Conservation (phyloP, 2,113 vertebrate genomes). For the Telmatochromis bifrenatus region DNA sequence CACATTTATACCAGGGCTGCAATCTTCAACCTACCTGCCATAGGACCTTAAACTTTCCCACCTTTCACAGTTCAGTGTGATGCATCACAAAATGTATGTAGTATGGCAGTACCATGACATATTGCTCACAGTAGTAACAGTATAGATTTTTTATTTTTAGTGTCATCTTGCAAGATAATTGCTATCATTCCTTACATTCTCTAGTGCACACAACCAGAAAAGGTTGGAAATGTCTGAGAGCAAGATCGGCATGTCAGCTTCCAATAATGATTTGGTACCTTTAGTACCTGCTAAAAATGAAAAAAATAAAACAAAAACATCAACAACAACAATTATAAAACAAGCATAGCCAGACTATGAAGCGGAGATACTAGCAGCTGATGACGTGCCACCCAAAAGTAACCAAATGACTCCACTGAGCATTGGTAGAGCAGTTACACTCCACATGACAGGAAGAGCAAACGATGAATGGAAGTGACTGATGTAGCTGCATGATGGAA, state of each 20-base stretch:
- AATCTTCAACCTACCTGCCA: not conserved
- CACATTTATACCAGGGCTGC: not conserved
- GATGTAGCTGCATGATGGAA: not conserved
- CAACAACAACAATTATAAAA: not conserved
- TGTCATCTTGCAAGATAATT: not conserved
- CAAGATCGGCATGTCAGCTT: not conserved
- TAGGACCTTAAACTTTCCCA: not conserved
- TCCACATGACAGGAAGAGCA: not conserved
- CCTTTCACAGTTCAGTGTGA: not conserved
- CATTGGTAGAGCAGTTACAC: not conserved
- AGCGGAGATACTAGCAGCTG: not conserved
- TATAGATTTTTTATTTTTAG: not conserved
- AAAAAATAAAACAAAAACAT: not conserved
- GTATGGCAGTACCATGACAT: not conserved
- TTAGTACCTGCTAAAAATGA: not conserved
- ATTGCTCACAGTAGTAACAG: not conserved
- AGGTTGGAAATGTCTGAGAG: not conserved
- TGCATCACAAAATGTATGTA: not conserved
- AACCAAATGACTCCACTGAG: not conserved
- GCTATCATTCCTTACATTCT: not conserved
- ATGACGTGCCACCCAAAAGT: not conserved
- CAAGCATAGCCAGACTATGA: not conserved
- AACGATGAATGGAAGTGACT: not conserved
- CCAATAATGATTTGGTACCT: not conserved
- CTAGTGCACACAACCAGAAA: not conserved